phyloP scores from a whole-genome alignment of 2,113 vertebrate genomes.

The Lagenorhynchus albirostris region DNA sequence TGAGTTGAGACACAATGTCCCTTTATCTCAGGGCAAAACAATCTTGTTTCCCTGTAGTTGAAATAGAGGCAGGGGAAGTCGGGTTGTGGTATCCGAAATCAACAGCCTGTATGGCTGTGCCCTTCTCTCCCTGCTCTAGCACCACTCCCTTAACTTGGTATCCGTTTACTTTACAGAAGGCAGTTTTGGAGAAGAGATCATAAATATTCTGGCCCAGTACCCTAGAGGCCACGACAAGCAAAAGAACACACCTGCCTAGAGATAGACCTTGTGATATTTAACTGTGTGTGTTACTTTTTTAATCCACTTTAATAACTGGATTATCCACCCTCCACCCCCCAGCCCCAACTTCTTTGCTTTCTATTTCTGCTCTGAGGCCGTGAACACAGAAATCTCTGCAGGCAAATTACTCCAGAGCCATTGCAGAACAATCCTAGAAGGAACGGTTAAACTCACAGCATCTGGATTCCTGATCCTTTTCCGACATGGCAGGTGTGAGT shows the following conservation, averaged over 20 bases:
- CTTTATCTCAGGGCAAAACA: constrained; percentile 1
- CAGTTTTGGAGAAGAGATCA: constrained; percentile 18
- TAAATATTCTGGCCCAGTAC: constrained; percentile 37
- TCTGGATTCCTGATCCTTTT: constrained; percentile 28
- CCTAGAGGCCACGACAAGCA: constrained; percentile 39
- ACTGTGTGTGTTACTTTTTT: constrained; percentile 80
- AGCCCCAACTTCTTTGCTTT: constrained; percentile 54
- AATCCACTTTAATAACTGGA: constrained; percentile 58
- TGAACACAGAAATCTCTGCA: neutral
- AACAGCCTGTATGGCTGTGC: neutral
- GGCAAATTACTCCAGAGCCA: constrained; percentile 54
- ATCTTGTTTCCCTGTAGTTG: neutral
- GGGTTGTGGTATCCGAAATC: constrained; percentile 5
- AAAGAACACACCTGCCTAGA: constrained; percentile 3
- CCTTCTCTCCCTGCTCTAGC: neutral
- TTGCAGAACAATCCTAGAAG: neutral
- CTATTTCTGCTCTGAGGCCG: constrained; percentile 41
- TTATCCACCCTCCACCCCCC: neutral
- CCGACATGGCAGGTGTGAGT: constrained; percentile 89
- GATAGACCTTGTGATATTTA: constrained; percentile 72
- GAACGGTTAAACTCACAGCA: neutral
- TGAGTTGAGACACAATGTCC: neutral
- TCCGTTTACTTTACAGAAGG: constrained; percentile 74
- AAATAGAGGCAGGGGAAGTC: neutral
- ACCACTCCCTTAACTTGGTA: constrained; percentile 59